Evolutionary conservation across 2,797 vertebrate species (phyloP).

Genomic region (Zenarchopterus dispar): DNA sequence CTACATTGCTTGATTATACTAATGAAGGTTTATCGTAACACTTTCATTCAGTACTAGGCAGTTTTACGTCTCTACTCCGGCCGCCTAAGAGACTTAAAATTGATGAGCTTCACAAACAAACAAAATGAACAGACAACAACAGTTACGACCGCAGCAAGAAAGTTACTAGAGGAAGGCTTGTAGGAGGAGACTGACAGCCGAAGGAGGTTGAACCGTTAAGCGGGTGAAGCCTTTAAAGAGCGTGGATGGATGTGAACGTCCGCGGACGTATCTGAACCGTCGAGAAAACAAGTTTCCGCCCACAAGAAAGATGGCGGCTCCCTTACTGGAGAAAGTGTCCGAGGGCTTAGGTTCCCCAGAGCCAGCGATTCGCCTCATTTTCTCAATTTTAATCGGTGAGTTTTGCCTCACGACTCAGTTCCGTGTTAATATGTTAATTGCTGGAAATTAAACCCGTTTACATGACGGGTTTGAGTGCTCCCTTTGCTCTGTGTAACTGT

Average conservation of each 20-base stretch:
- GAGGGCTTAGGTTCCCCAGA: conserved; percentile 91
- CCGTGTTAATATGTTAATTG: not conserved
- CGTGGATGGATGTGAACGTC: conserved; percentile 21
- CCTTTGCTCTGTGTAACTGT: conserved; percentile 17
- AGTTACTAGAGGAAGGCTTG: conserved; percentile 20
- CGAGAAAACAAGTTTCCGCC: conserved; percentile 79
- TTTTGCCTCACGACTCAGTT: conserved; percentile 10
- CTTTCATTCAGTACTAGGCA: not conserved
- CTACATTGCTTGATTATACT: not conserved
- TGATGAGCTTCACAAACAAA: not conserved
- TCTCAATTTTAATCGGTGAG: conserved; percentile 94
- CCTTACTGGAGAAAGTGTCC: conserved; percentile 85
- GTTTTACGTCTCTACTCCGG: too few relatives aligned
- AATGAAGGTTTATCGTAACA: not conserved
- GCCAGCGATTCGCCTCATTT: conserved; percentile 91
- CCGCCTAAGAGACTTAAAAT: not conserved
- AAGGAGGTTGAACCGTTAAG: conserved; percentile 26
- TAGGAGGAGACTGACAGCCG: conserved; percentile 25
- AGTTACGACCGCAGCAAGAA: not conserved
- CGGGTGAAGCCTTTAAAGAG: conserved; percentile 36
- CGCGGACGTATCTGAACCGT: conserved; percentile 57
- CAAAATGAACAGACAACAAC: not conserved
- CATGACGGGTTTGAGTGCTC: not conserved
- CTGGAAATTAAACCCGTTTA: not conserved
- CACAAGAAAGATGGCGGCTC: conserved; percentile 87